Base-by-base conservation (phyloP, 2,113 vertebrate species). In the Anarrhichthys ocellatus region DNA sequence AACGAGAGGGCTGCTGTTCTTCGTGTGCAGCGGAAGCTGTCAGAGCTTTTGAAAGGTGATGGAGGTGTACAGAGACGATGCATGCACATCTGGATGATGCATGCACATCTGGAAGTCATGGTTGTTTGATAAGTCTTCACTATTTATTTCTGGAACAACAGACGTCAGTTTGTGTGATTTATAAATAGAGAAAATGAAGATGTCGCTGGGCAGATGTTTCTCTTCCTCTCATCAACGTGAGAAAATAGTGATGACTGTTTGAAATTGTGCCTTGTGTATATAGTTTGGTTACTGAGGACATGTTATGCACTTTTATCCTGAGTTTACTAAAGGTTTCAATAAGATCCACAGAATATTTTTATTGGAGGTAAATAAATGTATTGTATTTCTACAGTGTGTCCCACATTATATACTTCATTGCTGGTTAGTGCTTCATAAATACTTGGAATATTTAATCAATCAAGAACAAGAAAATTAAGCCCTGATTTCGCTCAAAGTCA, bases 301-400 rank as follows among this genome's bases (percentile, higher is more conserved):
- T 42, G 5, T 20, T 24, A 22, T 22, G 15, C 20, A 14, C 15
- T 66, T 54, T 24, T 58, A 22, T 32, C 29, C 6, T 34, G 29
- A 63, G 13, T 32, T 61, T 1, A 9, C 4, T 22, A 10, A 56
- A 44, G 8, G 22, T 68, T 74, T 40, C 0, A 1, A 61, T 59
- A 18, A 75, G 54, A 15, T 17, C 7, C 13, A 2, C 6, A 22
- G 5, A 36, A 38, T 24, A 3, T 9, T 65, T 54, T 72, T 56
- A 70, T 24, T 58, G 7, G 9, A 62, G 20, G 10, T 69, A 71
- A 50, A 81, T 79, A 75, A 83, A 64, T 68, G 17, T 83, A 18
- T 80, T 59, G 0, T 54, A 63, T 71, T 81, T 61, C 9, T 52
- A 15, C 29, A 61, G 1, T 4, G 2, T 62, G 34, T 62, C 18